phyloP scores from a whole-genome alignment of 2,888 invertebrate species.

The Chorisops tibialis region DNA sequence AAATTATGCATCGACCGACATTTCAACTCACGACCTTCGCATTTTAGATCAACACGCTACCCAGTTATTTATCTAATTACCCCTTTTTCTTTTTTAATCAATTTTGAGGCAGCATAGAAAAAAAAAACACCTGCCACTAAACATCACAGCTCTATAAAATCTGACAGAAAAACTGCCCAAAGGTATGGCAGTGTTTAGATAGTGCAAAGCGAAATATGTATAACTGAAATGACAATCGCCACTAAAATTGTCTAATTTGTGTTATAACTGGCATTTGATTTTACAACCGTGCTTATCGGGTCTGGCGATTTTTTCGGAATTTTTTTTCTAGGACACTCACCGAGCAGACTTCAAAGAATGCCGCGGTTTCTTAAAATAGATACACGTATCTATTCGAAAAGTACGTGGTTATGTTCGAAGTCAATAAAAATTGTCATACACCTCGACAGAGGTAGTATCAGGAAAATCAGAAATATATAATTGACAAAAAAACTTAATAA shows the following conservation, averaged over 20 bases:
- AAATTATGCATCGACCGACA: no score
- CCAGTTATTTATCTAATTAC: no score
- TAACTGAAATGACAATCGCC: background rate
- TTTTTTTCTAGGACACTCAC: background rate
- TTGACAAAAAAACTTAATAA: constrained; percentile 18
- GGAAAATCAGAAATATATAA: constrained; percentile 1
- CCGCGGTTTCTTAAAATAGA: constrained; percentile 11
- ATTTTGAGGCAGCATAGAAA: no score
- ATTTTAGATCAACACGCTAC: no score
- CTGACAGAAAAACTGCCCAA: no score
- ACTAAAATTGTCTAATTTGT: constrained; percentile 12
- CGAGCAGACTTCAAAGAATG: constrained; percentile 1
- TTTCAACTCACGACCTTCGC: no score
- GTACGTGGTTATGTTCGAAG: constrained; percentile 3
- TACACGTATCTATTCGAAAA: background rate
- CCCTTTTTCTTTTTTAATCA: no score
- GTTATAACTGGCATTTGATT: constrained; percentile 1
- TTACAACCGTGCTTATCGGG: background rate
- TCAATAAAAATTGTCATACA: background rate
- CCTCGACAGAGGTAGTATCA: background rate
- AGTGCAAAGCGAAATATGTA: no score
- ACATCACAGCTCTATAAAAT: no score
- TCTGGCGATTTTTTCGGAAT: background rate
- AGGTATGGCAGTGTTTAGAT: no score
- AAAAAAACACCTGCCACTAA: no score